Evolutionary conservation across 2,113 vertebrate species (phyloP).

Genomic region (Hucho hucho): DNA sequence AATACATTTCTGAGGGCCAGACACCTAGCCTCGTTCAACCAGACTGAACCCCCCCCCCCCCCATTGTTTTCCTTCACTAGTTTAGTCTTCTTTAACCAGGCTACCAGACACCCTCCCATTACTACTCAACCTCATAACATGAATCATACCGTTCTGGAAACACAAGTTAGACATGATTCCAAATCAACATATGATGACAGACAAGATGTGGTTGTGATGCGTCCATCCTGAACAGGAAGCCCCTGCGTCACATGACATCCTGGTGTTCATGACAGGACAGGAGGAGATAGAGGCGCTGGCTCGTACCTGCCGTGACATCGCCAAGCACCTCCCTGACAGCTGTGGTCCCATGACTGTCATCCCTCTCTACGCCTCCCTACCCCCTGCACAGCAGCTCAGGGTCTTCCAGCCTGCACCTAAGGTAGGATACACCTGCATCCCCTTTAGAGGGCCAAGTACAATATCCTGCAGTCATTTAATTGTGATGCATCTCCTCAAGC

Average conservation of each 20-base stretch:
- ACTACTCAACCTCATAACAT: too few relatives aligned
- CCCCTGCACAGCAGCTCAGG: constrained; percentile 86
- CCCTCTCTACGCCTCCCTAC: constrained; percentile 92
- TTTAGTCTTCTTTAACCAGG: too few relatives aligned
- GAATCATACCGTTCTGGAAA: too few relatives aligned
- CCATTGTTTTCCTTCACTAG: too few relatives aligned
- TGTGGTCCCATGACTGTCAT: constrained; percentile 83
- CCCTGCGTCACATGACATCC: constrained; percentile 84
- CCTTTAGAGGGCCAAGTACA: too few relatives aligned
- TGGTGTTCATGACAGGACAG: constrained; percentile 97
- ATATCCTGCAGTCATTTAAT: too few relatives aligned
- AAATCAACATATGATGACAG: background rate
- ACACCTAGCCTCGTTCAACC: too few relatives aligned
- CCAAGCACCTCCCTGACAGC: constrained; percentile 86
- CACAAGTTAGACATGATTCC: too few relatives aligned
- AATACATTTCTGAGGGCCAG: too few relatives aligned
- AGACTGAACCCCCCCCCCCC: too few relatives aligned
- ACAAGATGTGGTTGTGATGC: background rate
- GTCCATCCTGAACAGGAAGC: constrained; percentile 77
- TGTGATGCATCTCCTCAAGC: too few relatives aligned
- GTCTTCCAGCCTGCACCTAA: constrained; percentile 89
- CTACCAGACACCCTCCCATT: too few relatives aligned
- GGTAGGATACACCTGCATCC: constrained; percentile 64
- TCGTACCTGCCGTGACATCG: constrained; percentile 88
- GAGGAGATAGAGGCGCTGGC: constrained; percentile 97